These are phyloP conservation scores for Patiria pectinifera DNA, from an alignment of 53 echinoderm and acorn worm genomes.

Conservation along the genomic window DNA sequence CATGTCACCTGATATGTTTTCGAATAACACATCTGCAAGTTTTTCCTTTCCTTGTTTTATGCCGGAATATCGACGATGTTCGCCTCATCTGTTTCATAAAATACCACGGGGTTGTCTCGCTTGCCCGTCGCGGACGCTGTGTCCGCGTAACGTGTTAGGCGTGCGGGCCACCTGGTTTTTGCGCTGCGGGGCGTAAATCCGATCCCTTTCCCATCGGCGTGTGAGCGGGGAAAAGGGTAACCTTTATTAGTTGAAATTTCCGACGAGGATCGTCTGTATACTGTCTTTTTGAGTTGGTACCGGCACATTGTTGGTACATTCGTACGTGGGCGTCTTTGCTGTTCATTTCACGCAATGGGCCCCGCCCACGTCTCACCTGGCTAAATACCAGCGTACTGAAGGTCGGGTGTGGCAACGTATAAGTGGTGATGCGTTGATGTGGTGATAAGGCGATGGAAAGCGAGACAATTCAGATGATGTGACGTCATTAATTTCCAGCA, in stretches of 20 bases:
- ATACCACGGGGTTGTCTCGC: neutral
- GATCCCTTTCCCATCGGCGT: neutral
- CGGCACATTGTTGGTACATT: too few relatives aligned
- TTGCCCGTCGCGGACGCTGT: neutral
- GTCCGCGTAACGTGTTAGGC: neutral
- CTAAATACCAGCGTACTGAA: too few relatives aligned
- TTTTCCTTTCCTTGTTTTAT: neutral
- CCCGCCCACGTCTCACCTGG: too few relatives aligned
- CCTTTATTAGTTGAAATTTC: slow-evolving; percentile 4
- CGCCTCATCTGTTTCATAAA: slow-evolving; percentile 26
- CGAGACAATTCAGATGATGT: too few relatives aligned
- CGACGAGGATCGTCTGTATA: neutral
- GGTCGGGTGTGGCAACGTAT: too few relatives aligned
- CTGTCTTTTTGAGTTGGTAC: neutral
- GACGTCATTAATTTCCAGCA: too few relatives aligned
- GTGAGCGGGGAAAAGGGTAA: neutral
- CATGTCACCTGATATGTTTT: slow-evolving; percentile 16
- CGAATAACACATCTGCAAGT: slow-evolving; percentile 22
- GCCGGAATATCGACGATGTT: slow-evolving; percentile 15
- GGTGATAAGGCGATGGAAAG: too few relatives aligned
- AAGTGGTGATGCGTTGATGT: too few relatives aligned
- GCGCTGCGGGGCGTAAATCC: slow-evolving; percentile 52
- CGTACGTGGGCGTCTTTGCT: too few relatives aligned
- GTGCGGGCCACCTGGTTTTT: slow-evolving; percentile 37
- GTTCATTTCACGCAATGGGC: too few relatives aligned